Evolutionary conservation across 1,140 invertebrate species (phyloP).

Genomic region (Galleria mellonella): DNA sequence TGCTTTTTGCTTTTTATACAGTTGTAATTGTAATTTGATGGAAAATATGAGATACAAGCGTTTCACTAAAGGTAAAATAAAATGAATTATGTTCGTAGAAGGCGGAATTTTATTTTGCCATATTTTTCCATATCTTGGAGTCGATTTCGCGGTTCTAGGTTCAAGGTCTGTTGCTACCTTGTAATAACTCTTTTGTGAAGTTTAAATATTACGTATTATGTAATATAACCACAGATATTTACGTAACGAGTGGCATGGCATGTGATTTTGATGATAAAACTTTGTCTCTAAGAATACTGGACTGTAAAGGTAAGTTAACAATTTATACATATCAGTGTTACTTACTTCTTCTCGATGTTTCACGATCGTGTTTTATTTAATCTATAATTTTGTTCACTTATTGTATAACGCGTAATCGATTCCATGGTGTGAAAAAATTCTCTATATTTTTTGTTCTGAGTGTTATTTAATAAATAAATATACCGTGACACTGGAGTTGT

Average conservation of each 20-base stretch:
- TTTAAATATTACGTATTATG: not conserved
- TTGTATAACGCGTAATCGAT: slow-evolving; percentile 53
- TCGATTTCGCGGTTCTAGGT: slow-evolving; percentile 50
- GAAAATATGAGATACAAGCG: not conserved
- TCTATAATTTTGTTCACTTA: not conserved
- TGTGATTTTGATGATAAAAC: slow-evolving; percentile 17
- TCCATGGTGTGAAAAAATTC: slow-evolving; percentile 40
- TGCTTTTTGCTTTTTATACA: slow-evolving; percentile 13
- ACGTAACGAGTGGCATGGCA: slow-evolving; percentile 33
- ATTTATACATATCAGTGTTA: slow-evolving; percentile 20
- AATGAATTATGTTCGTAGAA: too few relatives aligned
- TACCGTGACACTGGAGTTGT: not conserved
- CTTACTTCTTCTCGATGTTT: slow-evolving; percentile 18
- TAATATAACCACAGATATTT: not conserved
- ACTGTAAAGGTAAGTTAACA: slow-evolving; percentile 47
- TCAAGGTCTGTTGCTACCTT: slow-evolving; percentile 17
- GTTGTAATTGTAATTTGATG: not conserved
- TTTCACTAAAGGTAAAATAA: not conserved
- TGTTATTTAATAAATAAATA: slow-evolving; percentile 5
- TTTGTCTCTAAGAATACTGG: slow-evolving; percentile 10
- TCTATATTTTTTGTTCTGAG: slow-evolving; percentile 28
- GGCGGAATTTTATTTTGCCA: not conserved
- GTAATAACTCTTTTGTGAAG: slow-evolving; percentile 9
- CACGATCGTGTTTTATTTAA: slow-evolving; percentile 7
- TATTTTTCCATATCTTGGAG: slow-evolving; percentile 36